Conservation (phyloP, 2,888 invertebrate genomes). For the Polyploca ridens region DNA sequence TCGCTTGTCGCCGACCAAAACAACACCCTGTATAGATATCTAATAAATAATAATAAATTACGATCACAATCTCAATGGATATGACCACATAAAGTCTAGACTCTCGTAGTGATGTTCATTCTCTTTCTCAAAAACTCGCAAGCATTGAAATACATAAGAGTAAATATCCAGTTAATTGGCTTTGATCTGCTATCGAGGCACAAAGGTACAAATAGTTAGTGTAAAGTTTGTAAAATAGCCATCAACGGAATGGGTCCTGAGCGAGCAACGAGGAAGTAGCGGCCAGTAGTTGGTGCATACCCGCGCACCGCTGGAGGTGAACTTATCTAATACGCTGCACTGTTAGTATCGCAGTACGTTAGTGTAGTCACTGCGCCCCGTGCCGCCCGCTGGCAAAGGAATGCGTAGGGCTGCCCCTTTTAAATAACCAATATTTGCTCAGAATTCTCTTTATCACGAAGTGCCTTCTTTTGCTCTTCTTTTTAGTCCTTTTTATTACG, state of each 20-base stretch:
- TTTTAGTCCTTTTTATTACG: too few relatives aligned
- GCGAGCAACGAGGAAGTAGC: not conserved
- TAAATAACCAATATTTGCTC: too few relatives aligned
- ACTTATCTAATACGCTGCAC: not conserved
- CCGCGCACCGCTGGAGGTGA: not conserved
- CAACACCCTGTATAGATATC: too few relatives aligned
- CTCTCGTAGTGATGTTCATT: too few relatives aligned
- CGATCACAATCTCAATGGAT: too few relatives aligned
- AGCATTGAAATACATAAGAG: too few relatives aligned
- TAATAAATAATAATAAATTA: too few relatives aligned
- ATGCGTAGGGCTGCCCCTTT: not conserved
- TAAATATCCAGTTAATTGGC: not conserved
- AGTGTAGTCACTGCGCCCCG: not conserved
- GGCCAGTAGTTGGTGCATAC: not conserved
- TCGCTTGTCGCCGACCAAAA: too few relatives aligned
- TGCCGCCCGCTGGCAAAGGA: not conserved
- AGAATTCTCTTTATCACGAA: too few relatives aligned
- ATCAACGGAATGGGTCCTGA: not conserved
- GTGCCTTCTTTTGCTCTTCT: too few relatives aligned
- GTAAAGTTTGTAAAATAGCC: constrained; percentile 3
- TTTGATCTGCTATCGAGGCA: not conserved
- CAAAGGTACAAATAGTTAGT: not conserved
- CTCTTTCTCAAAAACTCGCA: too few relatives aligned
- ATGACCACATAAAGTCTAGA: too few relatives aligned
- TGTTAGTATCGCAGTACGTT: not conserved